These are phyloP conservation scores for Pseudomyrmex sp. DNA, from an alignment of 1,140 invertebrate genomes.

Conservation along the genomic window DNA sequence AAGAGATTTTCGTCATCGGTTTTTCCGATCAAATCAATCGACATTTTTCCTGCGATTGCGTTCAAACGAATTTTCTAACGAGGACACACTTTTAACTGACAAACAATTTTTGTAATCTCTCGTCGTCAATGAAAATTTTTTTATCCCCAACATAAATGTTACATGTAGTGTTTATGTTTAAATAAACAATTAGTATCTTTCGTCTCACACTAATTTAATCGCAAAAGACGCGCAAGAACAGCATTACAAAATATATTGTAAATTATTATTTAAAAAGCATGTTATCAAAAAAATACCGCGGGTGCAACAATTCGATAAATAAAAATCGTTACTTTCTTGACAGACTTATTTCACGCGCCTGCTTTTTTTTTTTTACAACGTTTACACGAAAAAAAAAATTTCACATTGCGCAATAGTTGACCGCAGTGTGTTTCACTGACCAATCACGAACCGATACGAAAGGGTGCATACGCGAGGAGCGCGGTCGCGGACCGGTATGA, in stretches of 20 bases:
- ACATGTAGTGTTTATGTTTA: too few relatives aligned
- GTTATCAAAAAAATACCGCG: background rate
- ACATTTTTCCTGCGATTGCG: background rate
- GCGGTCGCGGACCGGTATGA: slow-evolving; percentile 19
- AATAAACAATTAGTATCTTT: background rate
- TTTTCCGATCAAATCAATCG: background rate
- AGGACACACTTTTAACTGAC: background rate
- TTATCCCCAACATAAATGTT: background rate
- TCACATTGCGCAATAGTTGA: background rate
- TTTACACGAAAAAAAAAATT: background rate
- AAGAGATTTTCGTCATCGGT: background rate
- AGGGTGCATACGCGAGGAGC: slow-evolving; percentile 57
- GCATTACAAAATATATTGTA: too few relatives aligned
- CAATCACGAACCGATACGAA: background rate
- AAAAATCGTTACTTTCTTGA: background rate
- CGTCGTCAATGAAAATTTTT: background rate
- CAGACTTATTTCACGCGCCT: background rate
- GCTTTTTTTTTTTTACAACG: background rate
- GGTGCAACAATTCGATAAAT: background rate
- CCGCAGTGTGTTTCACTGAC: background rate
- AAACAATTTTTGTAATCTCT: background rate
- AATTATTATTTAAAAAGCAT: background rate
- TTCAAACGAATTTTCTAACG: background rate
- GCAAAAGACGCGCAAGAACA: background rate
- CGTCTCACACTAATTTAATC: background rate